Percentiles rank a stretch among this genome's conserved stretches.
Evolutionary conservation across 2,797 vertebrate species (phyloP).

Genomic region (Halcyon chelicuti): DNA sequence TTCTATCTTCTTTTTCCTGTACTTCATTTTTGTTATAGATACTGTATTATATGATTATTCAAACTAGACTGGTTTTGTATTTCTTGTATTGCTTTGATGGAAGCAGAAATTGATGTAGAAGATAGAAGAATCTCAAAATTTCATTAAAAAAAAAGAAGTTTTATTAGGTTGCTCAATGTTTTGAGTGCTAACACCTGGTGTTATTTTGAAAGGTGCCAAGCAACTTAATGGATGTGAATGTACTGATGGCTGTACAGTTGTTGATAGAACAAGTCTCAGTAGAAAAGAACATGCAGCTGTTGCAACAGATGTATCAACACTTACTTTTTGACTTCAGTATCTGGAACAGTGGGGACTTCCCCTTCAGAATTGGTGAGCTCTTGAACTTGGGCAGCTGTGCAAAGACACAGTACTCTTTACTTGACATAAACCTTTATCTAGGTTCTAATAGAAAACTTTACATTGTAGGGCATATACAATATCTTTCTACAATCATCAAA

Average conservation of each 20-base stretch:
- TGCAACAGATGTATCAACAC: constrained; percentile 93
- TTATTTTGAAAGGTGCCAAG: constrained; percentile 84
- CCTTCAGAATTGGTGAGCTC: constrained; percentile 91
- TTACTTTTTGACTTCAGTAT: constrained; percentile 96
- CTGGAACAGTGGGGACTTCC: constrained; percentile 98
- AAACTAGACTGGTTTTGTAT: background rate
- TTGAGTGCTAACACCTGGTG: background rate
- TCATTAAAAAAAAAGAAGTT: background rate
- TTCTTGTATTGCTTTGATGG: background rate
- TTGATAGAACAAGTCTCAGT: constrained; percentile 92
- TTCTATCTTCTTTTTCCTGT: background rate
- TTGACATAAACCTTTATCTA: background rate
- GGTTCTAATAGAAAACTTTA: constrained; percentile 47
- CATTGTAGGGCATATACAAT: constrained; percentile 93
- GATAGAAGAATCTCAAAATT: background rate
- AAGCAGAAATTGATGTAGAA: background rate
- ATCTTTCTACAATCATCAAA: constrained; percentile 96
- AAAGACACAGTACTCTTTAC: background rate
- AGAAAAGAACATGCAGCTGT: constrained; percentile 90
- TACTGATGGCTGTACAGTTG: constrained; percentile 91
- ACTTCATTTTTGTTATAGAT: background rate
- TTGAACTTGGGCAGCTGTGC: background rate
- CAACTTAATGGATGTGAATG: constrained; percentile 91
- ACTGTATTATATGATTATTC: background rate
- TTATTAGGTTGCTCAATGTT: background rate